These are phyloP conservation scores for Dunckerocampus dactyliophorus DNA, from an alignment of 2,113 vertebrate genomes.

Conservation along the genomic window DNA sequence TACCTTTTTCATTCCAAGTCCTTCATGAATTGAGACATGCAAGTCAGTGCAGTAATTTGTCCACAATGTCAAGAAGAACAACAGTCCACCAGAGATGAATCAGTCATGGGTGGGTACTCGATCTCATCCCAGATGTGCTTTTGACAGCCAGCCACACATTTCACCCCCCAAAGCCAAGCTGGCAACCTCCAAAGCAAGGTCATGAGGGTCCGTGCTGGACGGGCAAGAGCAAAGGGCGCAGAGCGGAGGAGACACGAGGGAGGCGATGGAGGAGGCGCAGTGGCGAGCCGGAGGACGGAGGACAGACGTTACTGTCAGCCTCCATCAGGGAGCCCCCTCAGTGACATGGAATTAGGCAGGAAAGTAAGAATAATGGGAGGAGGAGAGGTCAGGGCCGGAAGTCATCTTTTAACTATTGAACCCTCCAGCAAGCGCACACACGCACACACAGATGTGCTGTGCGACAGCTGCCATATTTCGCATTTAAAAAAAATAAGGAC, in stretches of 20 bases:
- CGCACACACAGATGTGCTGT: constrained; percentile 41
- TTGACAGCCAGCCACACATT: constrained; percentile 54
- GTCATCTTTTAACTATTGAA: constrained; percentile 40
- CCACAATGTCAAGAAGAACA: constrained; percentile 25
- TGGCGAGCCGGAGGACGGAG: constrained; percentile 35
- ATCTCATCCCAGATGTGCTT: constrained; percentile 49
- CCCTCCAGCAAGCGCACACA: constrained; percentile 27
- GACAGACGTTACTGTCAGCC: constrained; percentile 65
- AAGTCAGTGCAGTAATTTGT: constrained; percentile 2
- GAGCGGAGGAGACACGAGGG: constrained; percentile 8
- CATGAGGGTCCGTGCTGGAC: constrained; percentile 37
- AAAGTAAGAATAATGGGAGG: constrained; percentile 31
- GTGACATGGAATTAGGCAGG: constrained; percentile 55
- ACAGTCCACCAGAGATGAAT: constrained; percentile 29
- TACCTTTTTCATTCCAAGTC: no score
- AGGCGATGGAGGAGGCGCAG: constrained; percentile 16
- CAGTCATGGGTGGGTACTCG: constrained; percentile 23
- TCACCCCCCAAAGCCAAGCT: constrained; percentile 26
- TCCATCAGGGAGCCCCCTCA: constrained; percentile 59
- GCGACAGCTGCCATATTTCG: constrained; percentile 24
- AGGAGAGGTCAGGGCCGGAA: constrained; percentile 32
- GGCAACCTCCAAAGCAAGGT: constrained; percentile 47
- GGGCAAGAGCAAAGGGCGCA: constrained; percentile 16
- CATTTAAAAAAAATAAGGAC: background rate
- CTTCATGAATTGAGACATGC: constrained; percentile 5